Conservation (phyloP, 2,888 invertebrate genomes). For the Diarsia rubi region DNA sequence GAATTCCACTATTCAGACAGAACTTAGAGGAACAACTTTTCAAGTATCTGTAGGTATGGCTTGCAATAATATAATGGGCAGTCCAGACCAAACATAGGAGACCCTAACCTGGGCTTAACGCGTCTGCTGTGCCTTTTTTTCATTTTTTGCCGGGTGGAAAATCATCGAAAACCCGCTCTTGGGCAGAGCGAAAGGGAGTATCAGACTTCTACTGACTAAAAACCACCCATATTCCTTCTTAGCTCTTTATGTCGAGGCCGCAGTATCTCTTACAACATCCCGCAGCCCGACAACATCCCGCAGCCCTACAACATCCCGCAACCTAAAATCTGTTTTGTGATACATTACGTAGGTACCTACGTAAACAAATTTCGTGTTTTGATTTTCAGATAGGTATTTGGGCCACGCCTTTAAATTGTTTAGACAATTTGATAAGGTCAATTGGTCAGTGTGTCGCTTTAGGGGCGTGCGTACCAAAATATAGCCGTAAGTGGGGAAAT, state of each 20-base stretch:
- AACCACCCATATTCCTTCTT: no score
- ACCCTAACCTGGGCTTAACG: background rate
- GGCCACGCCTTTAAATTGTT: background rate
- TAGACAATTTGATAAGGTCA: background rate
- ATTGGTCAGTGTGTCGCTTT: background rate
- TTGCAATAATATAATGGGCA: background rate
- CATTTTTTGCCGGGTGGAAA: no score
- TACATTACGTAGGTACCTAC: background rate
- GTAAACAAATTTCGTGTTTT: background rate
- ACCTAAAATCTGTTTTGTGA: background rate
- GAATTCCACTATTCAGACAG: background rate
- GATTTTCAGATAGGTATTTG: background rate
- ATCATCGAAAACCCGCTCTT: no score
- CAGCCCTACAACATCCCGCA: no score
- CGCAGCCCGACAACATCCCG: no score
- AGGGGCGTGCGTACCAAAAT: background rate
- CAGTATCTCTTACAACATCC: no score
- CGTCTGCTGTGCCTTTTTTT: no score
- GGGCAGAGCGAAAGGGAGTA: no score
- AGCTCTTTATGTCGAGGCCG: no score
- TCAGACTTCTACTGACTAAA: no score
- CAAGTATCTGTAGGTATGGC: background rate
- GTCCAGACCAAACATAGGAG: background rate
- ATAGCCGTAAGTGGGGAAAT: background rate
- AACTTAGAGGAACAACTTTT: background rate